Evolutionary conservation across 2,113 vertebrate genomes (phyloP).

Genomic region (Pelusios castaneus): DNA sequence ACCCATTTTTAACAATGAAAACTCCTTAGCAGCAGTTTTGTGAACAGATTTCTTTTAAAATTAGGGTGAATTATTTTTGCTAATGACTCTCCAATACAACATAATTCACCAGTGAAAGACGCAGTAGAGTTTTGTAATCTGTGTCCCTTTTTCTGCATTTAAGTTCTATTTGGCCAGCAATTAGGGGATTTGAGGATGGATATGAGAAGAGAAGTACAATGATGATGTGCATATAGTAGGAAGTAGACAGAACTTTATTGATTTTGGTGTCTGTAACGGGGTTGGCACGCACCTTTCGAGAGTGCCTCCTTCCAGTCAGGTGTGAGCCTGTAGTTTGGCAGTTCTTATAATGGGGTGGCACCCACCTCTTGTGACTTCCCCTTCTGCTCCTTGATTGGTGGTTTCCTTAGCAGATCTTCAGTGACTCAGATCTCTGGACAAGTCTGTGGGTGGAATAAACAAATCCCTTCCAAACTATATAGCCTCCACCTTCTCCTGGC

Average conservation of each 20-base stretch:
- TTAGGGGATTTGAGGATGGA: neutral
- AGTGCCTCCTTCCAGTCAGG: no score
- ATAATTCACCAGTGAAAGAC: neutral
- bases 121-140: neutral
- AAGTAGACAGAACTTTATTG: neutral
- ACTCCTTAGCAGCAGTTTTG: neutral
- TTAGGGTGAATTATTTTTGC: neutral
- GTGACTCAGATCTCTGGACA: no score
- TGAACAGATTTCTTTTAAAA: neutral
- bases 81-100: neutral
- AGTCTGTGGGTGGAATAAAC: no score
- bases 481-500: no score
- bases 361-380: no score
- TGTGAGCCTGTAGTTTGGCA: no score
- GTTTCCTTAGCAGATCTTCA: no score
- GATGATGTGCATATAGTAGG: neutral
- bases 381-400: no score
- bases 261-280: neutral
- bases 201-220: neutral
- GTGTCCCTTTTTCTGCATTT: neutral
- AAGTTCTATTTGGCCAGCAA: neutral
- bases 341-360: no score
- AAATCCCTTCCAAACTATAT: no score
- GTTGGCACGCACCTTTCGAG: no score
- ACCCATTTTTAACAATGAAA: neutral